Base-by-base conservation (phyloP, 2,888 invertebrate genomes). In the Abrostola tripartita region DNA sequence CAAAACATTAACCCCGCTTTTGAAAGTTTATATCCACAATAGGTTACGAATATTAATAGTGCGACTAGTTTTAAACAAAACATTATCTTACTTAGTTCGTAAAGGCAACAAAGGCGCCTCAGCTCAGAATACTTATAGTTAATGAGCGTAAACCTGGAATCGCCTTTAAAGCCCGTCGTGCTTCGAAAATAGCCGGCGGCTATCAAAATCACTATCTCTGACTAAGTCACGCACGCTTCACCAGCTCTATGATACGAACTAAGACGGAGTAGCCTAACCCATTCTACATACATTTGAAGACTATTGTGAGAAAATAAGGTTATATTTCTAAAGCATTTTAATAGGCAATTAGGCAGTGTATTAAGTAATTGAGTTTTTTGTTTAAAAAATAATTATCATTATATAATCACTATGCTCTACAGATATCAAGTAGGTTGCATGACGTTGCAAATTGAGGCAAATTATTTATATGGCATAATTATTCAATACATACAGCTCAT, bases 211-310 rank as follows among this genome's bases (percentile, higher is more conserved):
- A 76, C 83, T 85, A 88, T 86, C 86, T 81, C 72, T 60, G 78
- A 73, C 76, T 76, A 83, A 83, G 88, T 87, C 89, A 88, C 89
- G 89, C 88, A 88, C 84, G 83, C 80, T 78, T 74, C 75, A 70
- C 69, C 77, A 79, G 61, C 78, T 70, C 78, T 71, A 65, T 78
- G 81, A 79, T 81, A 81, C 69, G 68, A 78, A 80, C 77, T 74
- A 78, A 66, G 72, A 78, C 42, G 44, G 51, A 47, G 74, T 65
- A 70, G 38, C 55, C 41, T 50, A 38, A 69, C 50, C 50, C 42
- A 69, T 52, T 36, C 24, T 36, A 36, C 11, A n/a, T 40, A 37
- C 53, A 73, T 63, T 53, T 44, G n/a, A 9, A 47, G 55, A 50
- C 69, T 6, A 59, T 59, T 68, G 24, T 55, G 14, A 7, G 10